Evolutionary conservation across 2,888 invertebrate species (phyloP).

Genomic region (Drosophila conformis): DNA sequence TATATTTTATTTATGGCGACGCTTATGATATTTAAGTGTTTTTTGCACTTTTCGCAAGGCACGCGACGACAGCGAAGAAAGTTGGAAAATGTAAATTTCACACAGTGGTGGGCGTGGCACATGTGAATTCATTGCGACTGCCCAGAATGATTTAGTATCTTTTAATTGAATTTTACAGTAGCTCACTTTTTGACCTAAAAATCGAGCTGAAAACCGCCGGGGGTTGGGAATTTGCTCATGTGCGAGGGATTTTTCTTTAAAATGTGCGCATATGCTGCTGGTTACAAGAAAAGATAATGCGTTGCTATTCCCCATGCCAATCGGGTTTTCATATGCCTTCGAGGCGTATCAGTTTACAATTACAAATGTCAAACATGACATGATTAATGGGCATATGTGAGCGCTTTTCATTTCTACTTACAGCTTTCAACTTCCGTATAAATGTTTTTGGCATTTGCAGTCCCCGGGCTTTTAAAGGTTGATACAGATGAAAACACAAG

Average conservation of each 20-base stretch:
- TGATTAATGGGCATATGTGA: slow-evolving; percentile 79
- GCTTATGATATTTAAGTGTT: slow-evolving; percentile 75
- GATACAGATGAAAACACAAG: slow-evolving; percentile 2
- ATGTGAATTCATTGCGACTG: slow-evolving; percentile 37
- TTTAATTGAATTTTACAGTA: slow-evolving; percentile 79
- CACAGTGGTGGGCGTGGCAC: slow-evolving; percentile 54
- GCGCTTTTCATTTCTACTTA: slow-evolving; percentile 39
- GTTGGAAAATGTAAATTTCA: slow-evolving; percentile 58
- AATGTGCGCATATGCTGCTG: slow-evolving; percentile 72
- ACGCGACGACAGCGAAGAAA: slow-evolving; percentile 49
- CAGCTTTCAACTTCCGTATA: slow-evolving; percentile 20
- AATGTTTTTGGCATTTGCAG: slow-evolving; percentile 54
- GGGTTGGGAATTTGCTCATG: slow-evolving; percentile 28
- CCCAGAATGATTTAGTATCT: slow-evolving; percentile 62
- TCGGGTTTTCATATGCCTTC: slow-evolving; percentile 43
- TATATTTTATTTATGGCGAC: slow-evolving; percentile 70
- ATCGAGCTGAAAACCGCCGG: not conserved
- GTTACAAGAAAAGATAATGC: slow-evolving; percentile 54
- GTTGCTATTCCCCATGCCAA: slow-evolving; percentile 6
- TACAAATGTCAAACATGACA: slow-evolving; percentile 78
- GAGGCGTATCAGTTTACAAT: slow-evolving; percentile 79
- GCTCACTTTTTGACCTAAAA: slow-evolving; percentile 46
- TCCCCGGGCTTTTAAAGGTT: slow-evolving; percentile 38
- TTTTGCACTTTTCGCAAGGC: slow-evolving; percentile 71
- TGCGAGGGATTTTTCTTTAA: slow-evolving; percentile 35